phyloP scores from a whole-genome alignment of 2,113 vertebrate species.

The Phyllostomus hastatus region DNA sequence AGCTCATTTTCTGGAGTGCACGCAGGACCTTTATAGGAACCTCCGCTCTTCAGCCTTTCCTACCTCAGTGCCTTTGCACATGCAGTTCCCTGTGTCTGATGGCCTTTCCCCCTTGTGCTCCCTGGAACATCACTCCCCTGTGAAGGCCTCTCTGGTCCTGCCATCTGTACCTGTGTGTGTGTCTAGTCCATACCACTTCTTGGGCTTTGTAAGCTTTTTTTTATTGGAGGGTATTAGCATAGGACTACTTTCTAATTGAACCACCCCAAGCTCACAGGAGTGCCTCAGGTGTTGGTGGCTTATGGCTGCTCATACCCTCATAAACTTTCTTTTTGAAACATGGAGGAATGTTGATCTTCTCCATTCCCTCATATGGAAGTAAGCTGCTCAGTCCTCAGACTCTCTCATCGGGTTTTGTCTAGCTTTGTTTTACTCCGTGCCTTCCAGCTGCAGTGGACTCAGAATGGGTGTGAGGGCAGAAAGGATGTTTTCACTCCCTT shows the following conservation, averaged over 20 bases:
- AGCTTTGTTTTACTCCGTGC: background rate
- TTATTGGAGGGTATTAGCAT: background rate
- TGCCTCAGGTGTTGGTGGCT: background rate
- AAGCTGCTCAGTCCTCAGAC: background rate
- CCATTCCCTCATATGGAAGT: background rate
- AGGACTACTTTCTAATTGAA: background rate
- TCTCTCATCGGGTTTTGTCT: background rate
- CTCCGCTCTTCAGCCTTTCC: background rate
- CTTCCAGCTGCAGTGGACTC: background rate
- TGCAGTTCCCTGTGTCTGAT: background rate
- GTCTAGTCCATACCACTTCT: background rate
- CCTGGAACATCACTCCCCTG: background rate
- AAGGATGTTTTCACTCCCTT: background rate
- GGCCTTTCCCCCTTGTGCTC: background rate
- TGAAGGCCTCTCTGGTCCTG: background rate
- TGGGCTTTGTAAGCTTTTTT: background rate
- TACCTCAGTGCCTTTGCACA: background rate
- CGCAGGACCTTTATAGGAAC: background rate
- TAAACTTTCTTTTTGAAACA: background rate
- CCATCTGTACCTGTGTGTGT: background rate
- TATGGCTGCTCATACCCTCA: background rate
- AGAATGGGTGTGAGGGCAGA: background rate
- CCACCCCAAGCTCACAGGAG: background rate
- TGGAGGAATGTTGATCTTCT: background rate
- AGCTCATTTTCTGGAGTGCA: background rate